Conservation (phyloP, 2,113 vertebrate genomes). For the Eurystomus gularis region DNA sequence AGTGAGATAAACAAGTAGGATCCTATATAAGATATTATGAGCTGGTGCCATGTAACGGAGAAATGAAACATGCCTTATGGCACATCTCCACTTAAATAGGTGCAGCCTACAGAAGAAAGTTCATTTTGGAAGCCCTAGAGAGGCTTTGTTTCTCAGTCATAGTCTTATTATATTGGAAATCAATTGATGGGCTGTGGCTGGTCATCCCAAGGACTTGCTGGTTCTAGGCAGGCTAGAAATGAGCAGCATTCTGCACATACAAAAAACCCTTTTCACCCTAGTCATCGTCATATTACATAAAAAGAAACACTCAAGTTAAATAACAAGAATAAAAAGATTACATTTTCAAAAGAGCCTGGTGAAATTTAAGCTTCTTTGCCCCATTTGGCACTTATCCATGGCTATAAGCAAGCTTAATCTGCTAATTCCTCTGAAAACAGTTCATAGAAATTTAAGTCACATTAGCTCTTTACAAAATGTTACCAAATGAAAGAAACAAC, state of each 20-base stretch:
- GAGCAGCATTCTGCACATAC: neutral
- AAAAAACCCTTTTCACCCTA: neutral
- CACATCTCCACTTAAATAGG: neutral
- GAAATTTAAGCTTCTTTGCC: slow-evolving; percentile 26
- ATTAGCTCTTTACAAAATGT: slow-evolving; percentile 9
- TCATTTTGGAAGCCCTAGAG: neutral
- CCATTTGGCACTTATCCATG: neutral
- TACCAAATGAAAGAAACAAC: neutral
- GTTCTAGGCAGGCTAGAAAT: neutral
- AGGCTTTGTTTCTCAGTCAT: neutral
- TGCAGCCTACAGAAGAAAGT: neutral
- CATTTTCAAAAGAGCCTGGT: neutral
- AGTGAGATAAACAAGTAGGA: neutral
- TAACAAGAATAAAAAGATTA: neutral
- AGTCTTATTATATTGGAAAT: neutral
- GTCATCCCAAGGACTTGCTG: neutral
- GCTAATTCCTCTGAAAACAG: slow-evolving; percentile 16
- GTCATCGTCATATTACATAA: neutral
- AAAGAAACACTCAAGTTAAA: neutral
- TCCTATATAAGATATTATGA: neutral
- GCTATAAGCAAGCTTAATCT: neutral
- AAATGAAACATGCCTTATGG: neutral
- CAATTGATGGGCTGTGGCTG: neutral
- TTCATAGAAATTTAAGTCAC: neutral
- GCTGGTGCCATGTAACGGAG: neutral